Evolutionary conservation across 1,140 invertebrate species (phyloP), one percentile per base, ranked within the genome.

Genomic region (Drosophila lini): DNA sequence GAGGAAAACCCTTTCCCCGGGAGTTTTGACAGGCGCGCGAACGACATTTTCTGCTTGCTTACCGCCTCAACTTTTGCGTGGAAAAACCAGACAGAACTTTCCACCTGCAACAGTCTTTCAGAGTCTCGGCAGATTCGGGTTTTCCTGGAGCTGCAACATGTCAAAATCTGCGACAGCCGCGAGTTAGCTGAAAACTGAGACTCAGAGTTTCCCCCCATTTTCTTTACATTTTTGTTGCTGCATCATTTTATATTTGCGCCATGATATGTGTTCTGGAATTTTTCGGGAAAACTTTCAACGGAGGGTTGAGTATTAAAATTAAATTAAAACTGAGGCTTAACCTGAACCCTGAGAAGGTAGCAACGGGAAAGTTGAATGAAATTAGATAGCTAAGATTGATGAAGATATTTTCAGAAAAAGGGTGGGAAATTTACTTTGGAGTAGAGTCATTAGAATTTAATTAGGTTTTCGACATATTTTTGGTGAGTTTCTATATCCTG

Each of bases 11-110:
- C 59, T 53, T 67, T 60, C 64, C 28, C 31, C 19, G 13, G 13
- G 48, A 86, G 53, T 79, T 86, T 86, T 86, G 82, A 86, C 82
- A 86, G 83, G 48, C 79, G 78, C 76, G 64, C 77, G 60, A 36
- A 78, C 34, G 52, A 88, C 78, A 88, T 89, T 88, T 88, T 88
- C 84, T 69, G 84, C 84, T 89, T 88, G 84, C 82, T 88, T 89
- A 84, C 84, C 80, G 78, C 77, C 62, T 83, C 65, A 85, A 85
- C 81, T 81, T 85, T 84, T 81, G 34, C 61, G 50, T 62, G 57
- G 57, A 74, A 40, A 45, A 70, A 32, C 32, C 64, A 70, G 68
- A 71, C 65, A 53, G 36, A 53, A 78, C 47, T 79, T 75, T 82
- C 40, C 52, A 68, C 50, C 73, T 69, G 56, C 50, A 55, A 48